Evolutionary conservation across 1,140 invertebrate species (phyloP).

Genomic region (Sitobion miscanthi): DNA sequence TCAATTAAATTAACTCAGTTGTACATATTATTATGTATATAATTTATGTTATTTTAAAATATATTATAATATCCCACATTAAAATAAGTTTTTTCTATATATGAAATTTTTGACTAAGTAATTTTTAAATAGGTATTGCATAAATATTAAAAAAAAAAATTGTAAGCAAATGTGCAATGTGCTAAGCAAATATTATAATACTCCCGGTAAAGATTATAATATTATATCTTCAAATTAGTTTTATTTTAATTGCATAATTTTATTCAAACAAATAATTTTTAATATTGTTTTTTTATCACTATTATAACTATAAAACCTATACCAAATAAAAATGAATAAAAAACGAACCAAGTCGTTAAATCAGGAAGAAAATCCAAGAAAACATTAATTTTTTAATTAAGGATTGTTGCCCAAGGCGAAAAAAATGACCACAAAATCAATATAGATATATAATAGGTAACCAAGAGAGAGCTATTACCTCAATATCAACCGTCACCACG

Average conservation of each 20-base stretch:
- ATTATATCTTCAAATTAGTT: neutral
- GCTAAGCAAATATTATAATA: neutral
- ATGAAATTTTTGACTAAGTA: neutral
- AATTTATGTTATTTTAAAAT: neutral
- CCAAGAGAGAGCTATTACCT: slow-evolving; percentile 6
- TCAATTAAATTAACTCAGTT: neutral
- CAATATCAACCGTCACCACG: neutral
- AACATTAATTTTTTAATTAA: neutral
- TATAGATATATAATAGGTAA: neutral
- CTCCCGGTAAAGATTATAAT: neutral
- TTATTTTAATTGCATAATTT: neutral
- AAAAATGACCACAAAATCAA: slow-evolving; percentile 18
- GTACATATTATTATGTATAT: neutral
- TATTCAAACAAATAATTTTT: neutral
- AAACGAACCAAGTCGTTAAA: neutral
- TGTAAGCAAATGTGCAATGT: neutral
- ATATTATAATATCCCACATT: neutral
- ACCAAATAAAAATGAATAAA: neutral
- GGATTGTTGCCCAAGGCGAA: neutral
- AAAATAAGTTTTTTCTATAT: neutral
- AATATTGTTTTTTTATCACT: neutral
- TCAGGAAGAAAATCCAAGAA: neutral
- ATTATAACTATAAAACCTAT: neutral
- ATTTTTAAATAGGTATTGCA: neutral
- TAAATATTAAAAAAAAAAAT: neutral